Conservation (phyloP, 2,888 invertebrate genomes). For the Lithophane socia region DNA sequence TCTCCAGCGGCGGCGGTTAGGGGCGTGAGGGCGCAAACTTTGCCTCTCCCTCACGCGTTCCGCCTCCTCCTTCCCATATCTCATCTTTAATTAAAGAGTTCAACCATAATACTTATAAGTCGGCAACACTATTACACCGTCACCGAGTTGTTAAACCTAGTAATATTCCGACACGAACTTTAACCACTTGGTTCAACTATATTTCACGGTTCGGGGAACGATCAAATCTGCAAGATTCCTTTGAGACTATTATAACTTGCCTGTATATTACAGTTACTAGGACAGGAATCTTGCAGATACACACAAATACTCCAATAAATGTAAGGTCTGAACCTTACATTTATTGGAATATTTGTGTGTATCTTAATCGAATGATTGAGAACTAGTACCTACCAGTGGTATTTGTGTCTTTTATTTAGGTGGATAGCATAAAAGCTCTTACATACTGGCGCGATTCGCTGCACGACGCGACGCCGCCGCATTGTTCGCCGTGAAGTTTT, state of each 20-base stretch:
- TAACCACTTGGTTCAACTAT: slow-evolving; percentile 21
- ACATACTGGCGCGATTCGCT: no score
- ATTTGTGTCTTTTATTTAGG: no score
- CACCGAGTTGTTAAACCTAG: slow-evolving; percentile 14
- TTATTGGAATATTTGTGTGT: slow-evolving; percentile 17
- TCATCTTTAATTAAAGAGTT: slow-evolving; percentile 11
- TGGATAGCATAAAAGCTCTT: no score
- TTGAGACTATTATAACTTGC: slow-evolving; percentile 21
- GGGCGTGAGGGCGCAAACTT: no score
- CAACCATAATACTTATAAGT: neutral
- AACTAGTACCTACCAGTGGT: neutral
- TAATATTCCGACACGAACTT: slow-evolving; percentile 21
- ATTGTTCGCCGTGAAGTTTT: no score
- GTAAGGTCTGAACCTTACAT: neutral
- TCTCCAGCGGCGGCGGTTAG: no score
- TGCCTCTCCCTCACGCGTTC: no score
- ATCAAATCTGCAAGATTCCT: slow-evolving; percentile 42
- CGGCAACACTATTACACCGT: neutral
- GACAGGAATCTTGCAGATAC: no score
- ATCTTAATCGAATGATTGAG: neutral
- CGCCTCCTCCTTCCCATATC: no score
- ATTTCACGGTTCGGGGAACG: slow-evolving; percentile 30
- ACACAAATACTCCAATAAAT: no score
- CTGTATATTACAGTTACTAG: neutral
- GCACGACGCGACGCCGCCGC: no score